A percentile compares a stretch with the other conserved stretches of the same genome.
phyloP scores from a whole-genome alignment of 2,888 invertebrate genomes.

The Pheosia tremula region DNA sequence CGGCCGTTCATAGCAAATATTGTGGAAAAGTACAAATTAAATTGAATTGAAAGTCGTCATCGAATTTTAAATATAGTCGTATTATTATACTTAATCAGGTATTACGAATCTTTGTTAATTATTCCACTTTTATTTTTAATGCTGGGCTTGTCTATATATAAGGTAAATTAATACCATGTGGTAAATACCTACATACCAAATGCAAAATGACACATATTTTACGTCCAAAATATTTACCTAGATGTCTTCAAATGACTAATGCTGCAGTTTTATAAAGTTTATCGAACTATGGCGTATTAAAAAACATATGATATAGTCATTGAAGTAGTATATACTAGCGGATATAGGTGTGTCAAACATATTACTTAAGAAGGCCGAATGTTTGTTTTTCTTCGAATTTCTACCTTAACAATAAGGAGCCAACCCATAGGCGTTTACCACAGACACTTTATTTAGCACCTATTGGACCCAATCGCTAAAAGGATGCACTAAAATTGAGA shows the following conservation, averaged over 20 bases:
- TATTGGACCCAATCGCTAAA: no score
- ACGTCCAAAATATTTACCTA: constrained; percentile 17
- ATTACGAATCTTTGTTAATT: not conserved
- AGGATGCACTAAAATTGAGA: no score
- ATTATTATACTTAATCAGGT: no score
- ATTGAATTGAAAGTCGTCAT: not conserved
- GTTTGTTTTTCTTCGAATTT: no score
- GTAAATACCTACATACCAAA: not conserved
- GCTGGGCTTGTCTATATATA: not conserved
- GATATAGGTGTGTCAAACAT: no score
- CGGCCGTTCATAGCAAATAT: constrained; percentile 15
- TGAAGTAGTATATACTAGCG: no score
- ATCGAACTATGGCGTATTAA: not conserved
- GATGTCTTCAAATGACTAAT: constrained; percentile 23
- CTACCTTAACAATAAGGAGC: no score
- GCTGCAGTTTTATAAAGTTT: not conserved
- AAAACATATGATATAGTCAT: no score
- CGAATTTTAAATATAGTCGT: no score
- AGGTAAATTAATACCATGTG: not conserved
- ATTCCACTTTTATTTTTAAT: not conserved
- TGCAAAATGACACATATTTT: constrained; percentile 4
- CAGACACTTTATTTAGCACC: no score
- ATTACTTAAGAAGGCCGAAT: no score
- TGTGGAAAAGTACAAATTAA: not conserved
- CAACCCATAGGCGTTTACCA: no score